These are phyloP conservation scores for Hemithea aestivaria DNA, from an alignment of 2,888 invertebrate species.

Conservation along the genomic window DNA sequence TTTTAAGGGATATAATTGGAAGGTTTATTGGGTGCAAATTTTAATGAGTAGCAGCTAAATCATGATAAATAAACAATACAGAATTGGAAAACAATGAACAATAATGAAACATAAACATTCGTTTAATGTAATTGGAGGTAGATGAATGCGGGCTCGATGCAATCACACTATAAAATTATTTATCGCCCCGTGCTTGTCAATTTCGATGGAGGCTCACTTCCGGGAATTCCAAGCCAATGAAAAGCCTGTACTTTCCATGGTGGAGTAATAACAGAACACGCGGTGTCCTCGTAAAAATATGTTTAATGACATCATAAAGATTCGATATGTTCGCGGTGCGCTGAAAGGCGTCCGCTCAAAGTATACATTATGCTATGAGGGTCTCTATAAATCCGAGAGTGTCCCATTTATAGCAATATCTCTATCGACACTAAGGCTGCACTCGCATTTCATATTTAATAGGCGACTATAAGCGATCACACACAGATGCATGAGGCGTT, in stretches of 20 bases:
- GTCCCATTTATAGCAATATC: slow-evolving; percentile 59
- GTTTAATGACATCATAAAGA: slow-evolving; percentile 75
- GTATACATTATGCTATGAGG: slow-evolving; percentile 42
- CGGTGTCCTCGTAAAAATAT: slow-evolving; percentile 75
- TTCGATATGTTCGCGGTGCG: slow-evolving; percentile 60
- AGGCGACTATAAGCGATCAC: background rate
- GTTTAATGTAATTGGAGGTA: slow-evolving; percentile 38
- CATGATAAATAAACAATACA: too few species aligned
- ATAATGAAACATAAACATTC: slow-evolving; percentile 33
- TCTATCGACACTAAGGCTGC: slow-evolving; percentile 53
- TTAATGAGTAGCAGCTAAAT: too few species aligned
- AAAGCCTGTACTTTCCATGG: slow-evolving; percentile 51
- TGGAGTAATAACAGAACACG: slow-evolving; percentile 61
- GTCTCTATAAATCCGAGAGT: slow-evolving; percentile 64
- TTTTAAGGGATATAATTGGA: too few species aligned
- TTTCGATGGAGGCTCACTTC: slow-evolving; percentile 58
- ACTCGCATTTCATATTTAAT: slow-evolving; percentile 42
- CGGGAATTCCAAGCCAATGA: slow-evolving; percentile 63
- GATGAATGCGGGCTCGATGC: slow-evolving; percentile 38
- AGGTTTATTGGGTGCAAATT: too few species aligned
- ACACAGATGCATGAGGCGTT: too few species aligned
- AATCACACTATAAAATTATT: slow-evolving; percentile 51
- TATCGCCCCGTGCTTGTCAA: slow-evolving; percentile 61
- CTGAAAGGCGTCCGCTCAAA: slow-evolving; percentile 57
- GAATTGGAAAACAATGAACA: slow-evolving; percentile 1